phyloP scores from a whole-genome alignment of 2,888 invertebrate genomes.

The Holacanthella duospinosa region DNA sequence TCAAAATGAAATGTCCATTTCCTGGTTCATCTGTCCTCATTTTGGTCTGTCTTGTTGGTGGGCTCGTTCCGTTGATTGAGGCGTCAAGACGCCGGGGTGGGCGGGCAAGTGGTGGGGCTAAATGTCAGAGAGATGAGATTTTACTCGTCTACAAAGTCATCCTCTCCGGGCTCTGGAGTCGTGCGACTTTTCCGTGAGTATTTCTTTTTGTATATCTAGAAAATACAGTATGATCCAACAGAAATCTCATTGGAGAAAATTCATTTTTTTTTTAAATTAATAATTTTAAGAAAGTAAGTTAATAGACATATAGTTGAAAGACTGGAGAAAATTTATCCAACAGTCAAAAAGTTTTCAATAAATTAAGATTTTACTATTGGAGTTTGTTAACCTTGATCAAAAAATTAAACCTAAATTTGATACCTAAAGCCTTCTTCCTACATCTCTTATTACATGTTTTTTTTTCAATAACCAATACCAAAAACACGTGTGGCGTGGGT shows the following conservation, averaged over 20 bases:
- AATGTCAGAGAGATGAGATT: background rate
- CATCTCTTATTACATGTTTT: too few species aligned
- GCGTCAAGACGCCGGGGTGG: background rate
- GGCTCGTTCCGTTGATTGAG: background rate
- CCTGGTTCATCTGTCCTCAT: background rate
- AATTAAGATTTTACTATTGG: too few species aligned
- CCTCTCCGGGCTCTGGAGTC: slow-evolving; percentile 81
- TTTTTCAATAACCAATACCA: too few species aligned
- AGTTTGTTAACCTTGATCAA: too few species aligned
- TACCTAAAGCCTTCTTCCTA: too few species aligned
- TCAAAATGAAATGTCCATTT: background rate
- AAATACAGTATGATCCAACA: too few species aligned
- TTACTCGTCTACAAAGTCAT: slow-evolving; percentile 66
- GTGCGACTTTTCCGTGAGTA: slow-evolving; percentile 60
- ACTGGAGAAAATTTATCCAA: background rate
- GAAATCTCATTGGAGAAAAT: too few species aligned
- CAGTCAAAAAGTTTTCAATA: background rate
- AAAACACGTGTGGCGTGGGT: too few species aligned
- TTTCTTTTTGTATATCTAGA: background rate
- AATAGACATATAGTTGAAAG: background rate
- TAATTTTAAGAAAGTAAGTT: background rate
- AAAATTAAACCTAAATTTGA: too few species aligned
- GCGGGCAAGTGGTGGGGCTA: background rate
- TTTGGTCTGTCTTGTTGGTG: background rate
- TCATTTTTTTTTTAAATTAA: background rate